Evolutionary conservation across 30 jellyfish, hydroid and myxozoan genomes (phyloP).

Genomic region (Catostylus mosaicus): DNA sequence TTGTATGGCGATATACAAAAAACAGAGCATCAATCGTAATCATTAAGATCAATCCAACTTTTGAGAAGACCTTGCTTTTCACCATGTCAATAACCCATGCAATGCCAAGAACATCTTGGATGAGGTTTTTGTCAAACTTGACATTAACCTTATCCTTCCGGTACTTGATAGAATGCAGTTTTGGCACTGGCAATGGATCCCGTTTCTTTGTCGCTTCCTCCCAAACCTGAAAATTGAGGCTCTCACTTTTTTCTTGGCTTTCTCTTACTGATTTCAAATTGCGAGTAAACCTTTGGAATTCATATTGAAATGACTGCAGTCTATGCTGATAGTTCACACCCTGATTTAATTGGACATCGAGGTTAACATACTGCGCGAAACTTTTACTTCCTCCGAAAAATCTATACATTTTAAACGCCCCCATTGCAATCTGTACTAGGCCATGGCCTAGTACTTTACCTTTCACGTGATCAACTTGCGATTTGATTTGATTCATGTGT

Average conservation of each 20-base stretch:
- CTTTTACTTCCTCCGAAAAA: slow-evolving; percentile 30
- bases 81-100: slow-evolving; percentile 42
- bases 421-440: background rate
- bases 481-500: background rate
- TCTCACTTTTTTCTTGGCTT: slow-evolving; percentile 39
- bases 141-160: slow-evolving; percentile 16
- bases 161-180: background rate
- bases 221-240: slow-evolving; percentile 10
- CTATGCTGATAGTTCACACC: slow-evolving; percentile 6
- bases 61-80: slow-evolving; percentile 27
- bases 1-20: slow-evolving; percentile 67
- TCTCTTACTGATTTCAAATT: background rate
- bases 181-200: background rate
- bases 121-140: slow-evolving; percentile 27
- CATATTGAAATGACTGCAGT: background rate
- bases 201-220: background rate
- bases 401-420: background rate
- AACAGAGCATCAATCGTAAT: slow-evolving; percentile 45
- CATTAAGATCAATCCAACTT: slow-evolving; percentile 28
- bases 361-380: slow-evolving; percentile 38
- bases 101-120: slow-evolving; percentile 33
- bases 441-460: slow-evolving; percentile 17
- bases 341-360: slow-evolving; percentile 1
- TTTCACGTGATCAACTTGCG: background rate
- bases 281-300: background rate